Evolutionary conservation across 2,797 vertebrate species (phyloP).

Genomic region (Microhierax caerulescens): DNA sequence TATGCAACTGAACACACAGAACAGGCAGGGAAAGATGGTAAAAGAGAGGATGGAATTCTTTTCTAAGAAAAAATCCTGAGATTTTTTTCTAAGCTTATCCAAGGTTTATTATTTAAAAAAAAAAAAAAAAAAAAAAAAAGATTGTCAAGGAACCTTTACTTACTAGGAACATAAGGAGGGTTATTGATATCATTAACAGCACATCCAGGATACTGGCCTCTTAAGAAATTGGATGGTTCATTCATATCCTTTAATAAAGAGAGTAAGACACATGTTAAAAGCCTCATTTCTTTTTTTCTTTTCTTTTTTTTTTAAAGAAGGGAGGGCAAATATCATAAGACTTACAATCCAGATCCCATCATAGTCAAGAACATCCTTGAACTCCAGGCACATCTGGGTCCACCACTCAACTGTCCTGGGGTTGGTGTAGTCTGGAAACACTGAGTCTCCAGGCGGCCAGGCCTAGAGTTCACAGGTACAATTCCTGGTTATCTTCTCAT

Average conservation of each 20-base stretch:
- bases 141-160: not conserved
- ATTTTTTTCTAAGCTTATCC: not conserved
- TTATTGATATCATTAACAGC: slow-evolving; percentile 55
- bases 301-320: not conserved
- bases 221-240: slow-evolving; percentile 44
- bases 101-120: not conserved
- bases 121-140: not conserved
- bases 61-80: not conserved
- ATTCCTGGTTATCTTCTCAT: not conserved
- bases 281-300: not conserved
- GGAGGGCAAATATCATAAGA: not conserved
- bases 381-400: slow-evolving; percentile 56
- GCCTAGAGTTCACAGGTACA: not conserved
- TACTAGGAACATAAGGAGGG: slow-evolving; percentile 43
- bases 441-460: slow-evolving; percentile 1
- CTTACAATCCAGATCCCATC: slow-evolving; percentile 66
- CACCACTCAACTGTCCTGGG: slow-evolving; percentile 50
- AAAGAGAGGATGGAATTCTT: not conserved
- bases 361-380: slow-evolving; percentile 60
- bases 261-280: not conserved
- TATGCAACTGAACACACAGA: not conserved
- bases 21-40: not conserved
- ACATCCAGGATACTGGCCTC: slow-evolving; percentile 52
- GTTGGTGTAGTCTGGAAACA: slow-evolving; percentile 59
- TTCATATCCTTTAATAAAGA: slow-evolving; percentile 65